phyloP scores from a whole-genome alignment of 2,888 invertebrate genomes.

The Bugula neritina region DNA sequence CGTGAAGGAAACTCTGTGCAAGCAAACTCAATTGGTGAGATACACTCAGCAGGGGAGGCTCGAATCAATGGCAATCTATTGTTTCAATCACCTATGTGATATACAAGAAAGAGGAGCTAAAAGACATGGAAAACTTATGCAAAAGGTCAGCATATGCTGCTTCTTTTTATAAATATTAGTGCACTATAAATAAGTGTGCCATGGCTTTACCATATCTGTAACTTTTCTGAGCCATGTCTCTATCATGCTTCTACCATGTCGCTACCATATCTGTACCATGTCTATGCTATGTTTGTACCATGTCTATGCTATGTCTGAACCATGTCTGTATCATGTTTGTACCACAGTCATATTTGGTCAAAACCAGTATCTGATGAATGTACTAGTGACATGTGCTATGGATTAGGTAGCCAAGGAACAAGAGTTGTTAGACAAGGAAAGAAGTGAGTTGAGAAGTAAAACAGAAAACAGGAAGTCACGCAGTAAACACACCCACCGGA shows the following conservation, averaged over 20 bases:
- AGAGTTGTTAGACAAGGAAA: conserved; percentile 13
- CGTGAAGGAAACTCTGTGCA: background rate
- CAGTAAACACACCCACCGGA: background rate
- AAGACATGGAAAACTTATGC: conserved; percentile 18
- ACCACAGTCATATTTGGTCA: no score
- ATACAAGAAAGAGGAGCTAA: background rate
- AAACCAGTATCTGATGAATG: no score
- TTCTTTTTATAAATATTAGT: no score
- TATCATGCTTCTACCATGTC: no score
- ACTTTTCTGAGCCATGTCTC: no score
- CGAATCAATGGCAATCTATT: background rate
- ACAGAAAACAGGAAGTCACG: background rate
- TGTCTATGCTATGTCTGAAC: no score
- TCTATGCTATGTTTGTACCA: no score
- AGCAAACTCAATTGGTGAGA: background rate
- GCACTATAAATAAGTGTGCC: no score
- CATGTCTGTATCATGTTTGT: no score
- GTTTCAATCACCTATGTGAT: background rate
- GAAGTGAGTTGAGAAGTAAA: background rate
- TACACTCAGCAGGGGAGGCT: background rate
- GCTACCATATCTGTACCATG: no score
- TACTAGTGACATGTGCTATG: no score
- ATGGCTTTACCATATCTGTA: no score
- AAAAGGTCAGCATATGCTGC: conserved; percentile 19
- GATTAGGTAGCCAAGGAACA: conserved; percentile 21